Evolutionary conservation across 2,888 invertebrate species (phyloP).

Genomic region (Hydraecia micacea): DNA sequence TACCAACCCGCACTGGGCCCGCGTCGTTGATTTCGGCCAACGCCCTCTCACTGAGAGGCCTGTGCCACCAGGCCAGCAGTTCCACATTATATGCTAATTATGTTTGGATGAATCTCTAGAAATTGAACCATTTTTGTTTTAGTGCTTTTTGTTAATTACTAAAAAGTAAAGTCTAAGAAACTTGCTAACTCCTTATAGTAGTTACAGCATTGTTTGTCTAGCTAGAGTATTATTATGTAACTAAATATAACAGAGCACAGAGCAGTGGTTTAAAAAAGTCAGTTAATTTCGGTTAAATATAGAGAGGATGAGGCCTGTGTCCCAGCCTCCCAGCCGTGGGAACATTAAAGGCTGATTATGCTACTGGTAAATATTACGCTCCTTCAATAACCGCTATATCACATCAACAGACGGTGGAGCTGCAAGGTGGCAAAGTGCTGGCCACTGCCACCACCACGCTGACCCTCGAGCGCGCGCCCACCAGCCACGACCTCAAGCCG

Average conservation of each 20-base stretch:
- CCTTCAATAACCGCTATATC: neutral
- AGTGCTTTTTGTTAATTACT: neutral
- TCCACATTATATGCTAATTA: too few relatives aligned
- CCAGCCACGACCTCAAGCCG: conserved; percentile 84
- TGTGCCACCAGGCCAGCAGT: too few relatives aligned
- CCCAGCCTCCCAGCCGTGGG: too few relatives aligned
- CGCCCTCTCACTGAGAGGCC: too few relatives aligned
- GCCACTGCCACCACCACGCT: conserved; percentile 89
- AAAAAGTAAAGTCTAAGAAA: neutral
- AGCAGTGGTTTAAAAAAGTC: neutral
- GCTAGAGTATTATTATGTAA: neutral
- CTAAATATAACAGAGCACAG: neutral
- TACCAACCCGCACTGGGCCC: too few relatives aligned
- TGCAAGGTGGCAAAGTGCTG: conserved; percentile 87
- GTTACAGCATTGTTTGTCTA: neutral
- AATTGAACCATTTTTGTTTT: neutral
- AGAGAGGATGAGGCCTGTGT: neutral
- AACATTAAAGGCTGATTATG: neutral
- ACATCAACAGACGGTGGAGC: conserved; percentile 81
- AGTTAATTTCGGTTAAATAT: neutral
- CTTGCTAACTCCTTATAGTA: neutral
- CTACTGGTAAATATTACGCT: neutral
- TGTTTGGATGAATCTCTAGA: neutral
- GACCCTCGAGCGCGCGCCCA: conserved; percentile 84
- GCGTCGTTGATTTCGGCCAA: too few relatives aligned